Conservation (phyloP, 2,797 vertebrate species). For the Megaceryle alcyon region DNA sequence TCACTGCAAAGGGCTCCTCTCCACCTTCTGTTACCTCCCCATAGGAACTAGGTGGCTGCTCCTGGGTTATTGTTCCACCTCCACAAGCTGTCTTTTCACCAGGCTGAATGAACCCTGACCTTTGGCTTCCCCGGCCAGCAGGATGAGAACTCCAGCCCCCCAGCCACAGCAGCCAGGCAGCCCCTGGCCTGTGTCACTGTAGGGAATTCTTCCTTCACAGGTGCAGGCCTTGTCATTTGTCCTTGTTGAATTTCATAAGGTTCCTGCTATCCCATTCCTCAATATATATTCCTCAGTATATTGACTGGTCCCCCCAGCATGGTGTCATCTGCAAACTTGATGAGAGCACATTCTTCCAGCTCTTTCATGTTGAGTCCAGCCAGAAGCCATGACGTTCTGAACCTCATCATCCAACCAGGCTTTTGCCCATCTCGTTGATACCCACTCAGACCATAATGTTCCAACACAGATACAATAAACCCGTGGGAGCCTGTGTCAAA, state of each 20-base stretch:
- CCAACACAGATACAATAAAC: not conserved
- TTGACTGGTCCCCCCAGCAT: not conserved
- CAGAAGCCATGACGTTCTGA: not conserved
- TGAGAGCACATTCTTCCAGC: not conserved
- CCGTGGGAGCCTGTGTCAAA: not conserved
- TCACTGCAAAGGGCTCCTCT: not conserved
- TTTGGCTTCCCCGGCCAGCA: not conserved
- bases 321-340: not conserved
- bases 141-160: not conserved
- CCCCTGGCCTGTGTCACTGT: not conserved
- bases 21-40: not conserved
- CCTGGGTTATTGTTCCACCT: fast-evolving
- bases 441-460: not conserved
- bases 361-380: not conserved
- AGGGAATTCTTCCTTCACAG: not conserved
- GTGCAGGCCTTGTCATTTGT: not conserved
- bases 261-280: not conserved
- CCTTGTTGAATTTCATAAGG: not conserved
- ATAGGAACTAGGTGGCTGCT: not conserved
- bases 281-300: not conserved
- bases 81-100: not conserved
- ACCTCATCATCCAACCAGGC: not conserved
- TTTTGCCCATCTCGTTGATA: not conserved
- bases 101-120: not conserved
- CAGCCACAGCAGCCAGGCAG: not conserved